Evolutionary conservation across 1,140 invertebrate genomes (phyloP).

Genomic region (Aporrectodea caliginosa): DNA sequence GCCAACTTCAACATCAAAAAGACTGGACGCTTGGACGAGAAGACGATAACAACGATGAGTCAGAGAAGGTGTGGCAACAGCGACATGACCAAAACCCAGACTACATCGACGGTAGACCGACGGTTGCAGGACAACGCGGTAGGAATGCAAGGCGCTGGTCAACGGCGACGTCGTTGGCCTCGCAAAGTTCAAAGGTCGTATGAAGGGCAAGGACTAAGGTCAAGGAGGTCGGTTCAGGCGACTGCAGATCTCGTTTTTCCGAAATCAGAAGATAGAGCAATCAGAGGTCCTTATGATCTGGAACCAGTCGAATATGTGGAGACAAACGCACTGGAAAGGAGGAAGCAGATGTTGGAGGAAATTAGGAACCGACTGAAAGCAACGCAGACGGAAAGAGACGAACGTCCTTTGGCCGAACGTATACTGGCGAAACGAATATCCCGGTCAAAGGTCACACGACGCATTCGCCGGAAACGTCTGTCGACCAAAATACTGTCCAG

Average conservation of each 20-base stretch:
- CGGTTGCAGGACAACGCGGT: background rate
- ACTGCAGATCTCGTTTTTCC: background rate
- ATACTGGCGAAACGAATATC: no score
- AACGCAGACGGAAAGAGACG: background rate
- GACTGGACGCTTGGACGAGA: slow-evolving; percentile 50
- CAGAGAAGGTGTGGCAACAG: slow-evolving; percentile 54
- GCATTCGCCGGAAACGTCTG: background rate
- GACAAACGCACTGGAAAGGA: no score
- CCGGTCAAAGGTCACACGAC: no score
- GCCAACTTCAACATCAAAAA: slow-evolving; percentile 50
- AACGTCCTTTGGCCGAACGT: background rate
- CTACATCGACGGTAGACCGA: background rate
- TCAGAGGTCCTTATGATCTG: no score
- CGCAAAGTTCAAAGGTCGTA: no score
- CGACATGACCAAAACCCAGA: slow-evolving; percentile 37
- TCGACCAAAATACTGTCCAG: background rate
- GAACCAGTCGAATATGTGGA: no score
- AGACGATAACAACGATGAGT: slow-evolving; percentile 51
- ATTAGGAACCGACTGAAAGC: no score
- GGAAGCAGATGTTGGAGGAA: no score
- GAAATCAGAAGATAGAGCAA: no score
- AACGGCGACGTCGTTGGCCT: background rate
- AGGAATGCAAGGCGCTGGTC: background rate
- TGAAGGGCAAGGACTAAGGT: background rate
- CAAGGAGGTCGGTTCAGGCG: no score